Conservation (phyloP, 2,797 vertebrate genomes). For the Cyclura pinguis region DNA sequence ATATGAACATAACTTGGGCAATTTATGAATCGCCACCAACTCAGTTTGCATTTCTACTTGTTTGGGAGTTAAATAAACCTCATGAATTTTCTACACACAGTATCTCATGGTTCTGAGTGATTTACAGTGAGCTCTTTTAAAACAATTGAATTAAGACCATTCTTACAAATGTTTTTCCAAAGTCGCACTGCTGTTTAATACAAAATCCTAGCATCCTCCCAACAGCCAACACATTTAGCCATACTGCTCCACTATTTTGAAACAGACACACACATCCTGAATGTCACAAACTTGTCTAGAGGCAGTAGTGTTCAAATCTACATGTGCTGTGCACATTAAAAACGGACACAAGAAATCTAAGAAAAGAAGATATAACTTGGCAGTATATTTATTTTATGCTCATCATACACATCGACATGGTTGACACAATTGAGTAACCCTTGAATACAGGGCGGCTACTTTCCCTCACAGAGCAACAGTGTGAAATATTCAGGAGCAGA, state of each 20-base stretch:
- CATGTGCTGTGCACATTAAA: not conserved
- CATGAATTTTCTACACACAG: not conserved
- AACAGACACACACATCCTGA: not conserved
- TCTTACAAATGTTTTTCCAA: conserved; percentile 29
- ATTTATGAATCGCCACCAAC: not conserved
- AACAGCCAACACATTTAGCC: conserved; percentile 3
- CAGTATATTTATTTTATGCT: conserved; percentile 68
- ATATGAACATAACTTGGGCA: conserved; percentile 1
- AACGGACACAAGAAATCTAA: not conserved
- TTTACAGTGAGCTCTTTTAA: not conserved
- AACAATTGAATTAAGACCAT: conserved; percentile 15
- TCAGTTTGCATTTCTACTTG: not conserved
- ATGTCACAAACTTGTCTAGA: not conserved
- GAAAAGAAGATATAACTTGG: conserved; percentile 25
- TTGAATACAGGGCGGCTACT: conserved; percentile 42
- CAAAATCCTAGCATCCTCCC: conserved; percentile 17
- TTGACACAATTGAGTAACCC: conserved; percentile 57
- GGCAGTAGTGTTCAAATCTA: conserved; percentile 9
- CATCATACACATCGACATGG: conserved; percentile 57
- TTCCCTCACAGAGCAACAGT: conserved; percentile 37
- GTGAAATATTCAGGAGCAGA: conserved; percentile 51
- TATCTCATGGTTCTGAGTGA: not conserved
- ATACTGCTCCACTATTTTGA: not conserved
- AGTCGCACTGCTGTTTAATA: not conserved
- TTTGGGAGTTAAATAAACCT: conserved; percentile 26